Conservation (phyloP, 1,140 invertebrate species). For the Meloidogyne hapla region DNA sequence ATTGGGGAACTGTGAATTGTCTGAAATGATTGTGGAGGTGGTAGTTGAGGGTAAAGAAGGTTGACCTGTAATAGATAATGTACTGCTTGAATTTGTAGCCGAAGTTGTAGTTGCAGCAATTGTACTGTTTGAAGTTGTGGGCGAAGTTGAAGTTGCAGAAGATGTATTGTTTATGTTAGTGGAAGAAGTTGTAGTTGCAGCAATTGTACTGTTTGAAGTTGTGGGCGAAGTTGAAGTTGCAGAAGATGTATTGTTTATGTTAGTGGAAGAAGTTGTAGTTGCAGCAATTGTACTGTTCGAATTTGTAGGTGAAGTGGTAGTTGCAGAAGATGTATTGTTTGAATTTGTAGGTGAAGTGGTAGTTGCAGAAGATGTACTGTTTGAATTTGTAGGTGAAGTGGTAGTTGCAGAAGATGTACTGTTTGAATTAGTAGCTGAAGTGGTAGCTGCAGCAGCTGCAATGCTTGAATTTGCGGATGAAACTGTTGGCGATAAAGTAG, state of each 20-base stretch:
- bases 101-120: background rate
- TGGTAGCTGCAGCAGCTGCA: background rate
- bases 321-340: background rate
- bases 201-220: background rate
- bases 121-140: background rate
- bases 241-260: no score
- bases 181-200: background rate
- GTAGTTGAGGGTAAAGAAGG: background rate
- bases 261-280: background rate
- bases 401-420: background rate
- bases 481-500: background rate
- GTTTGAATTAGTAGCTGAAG: background rate
- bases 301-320: background rate
- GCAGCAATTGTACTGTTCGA: background rate
- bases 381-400: background rate
- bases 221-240: background rate
- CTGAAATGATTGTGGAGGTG: background rate
- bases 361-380: background rate
- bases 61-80: background rate
- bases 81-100: background rate
- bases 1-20: background rate
- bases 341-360: background rate
- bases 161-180: background rate
- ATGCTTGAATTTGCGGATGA: background rate
- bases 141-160: no score